Evolutionary conservation across 2,888 invertebrate species (phyloP), one percentile per base, ranked within the genome.

Genomic region (Calliopum simillimum): DNA sequence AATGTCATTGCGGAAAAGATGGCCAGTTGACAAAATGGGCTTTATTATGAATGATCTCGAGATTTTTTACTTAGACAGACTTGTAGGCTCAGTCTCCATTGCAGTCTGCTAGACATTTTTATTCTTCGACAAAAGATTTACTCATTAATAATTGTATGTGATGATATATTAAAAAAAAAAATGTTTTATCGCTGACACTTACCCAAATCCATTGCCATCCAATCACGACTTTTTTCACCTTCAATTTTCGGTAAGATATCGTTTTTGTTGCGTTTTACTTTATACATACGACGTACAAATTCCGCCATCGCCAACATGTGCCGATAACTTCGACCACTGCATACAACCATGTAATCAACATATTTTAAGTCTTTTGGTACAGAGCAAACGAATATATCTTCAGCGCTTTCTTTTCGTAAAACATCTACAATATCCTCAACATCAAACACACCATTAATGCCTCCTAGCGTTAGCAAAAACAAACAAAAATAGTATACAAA

Each of bases 161-260:
- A n/a, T 33, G 33, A 6, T 8, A 33, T 33, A 33, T 1, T 5
- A 4, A 33, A 1, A 3, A 0, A 33, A 33, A 33, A 33, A 33
- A 33, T 6, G 1, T 1, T 33, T 64, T 11, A 23, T 11, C 23
- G 13, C n/a, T 12, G n/a, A 12, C 4, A 41, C 23, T 44, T 88
- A 94, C 96, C 96, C 87, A 97, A 88, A 88, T 98, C 97, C 82
- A 98, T 80, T 21, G 96, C 96, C 85, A 95, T 89, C 97, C 97
- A 98, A 78, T 95, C 92, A 63, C 89, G 89, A 13, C 91, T 92
- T 64, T 89, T 86, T 82, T 90, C 88, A 25, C 96, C 96, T 87
- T 96, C 95, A 75, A 96, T 89, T 79, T 87, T 90, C 0, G 96
- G 94, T 78, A 94, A 86, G 21, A 83, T 76, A 82, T 97, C 96